Conservation (phyloP, 2,113 vertebrate species). For the Myrmophylax atrothorax region DNA sequence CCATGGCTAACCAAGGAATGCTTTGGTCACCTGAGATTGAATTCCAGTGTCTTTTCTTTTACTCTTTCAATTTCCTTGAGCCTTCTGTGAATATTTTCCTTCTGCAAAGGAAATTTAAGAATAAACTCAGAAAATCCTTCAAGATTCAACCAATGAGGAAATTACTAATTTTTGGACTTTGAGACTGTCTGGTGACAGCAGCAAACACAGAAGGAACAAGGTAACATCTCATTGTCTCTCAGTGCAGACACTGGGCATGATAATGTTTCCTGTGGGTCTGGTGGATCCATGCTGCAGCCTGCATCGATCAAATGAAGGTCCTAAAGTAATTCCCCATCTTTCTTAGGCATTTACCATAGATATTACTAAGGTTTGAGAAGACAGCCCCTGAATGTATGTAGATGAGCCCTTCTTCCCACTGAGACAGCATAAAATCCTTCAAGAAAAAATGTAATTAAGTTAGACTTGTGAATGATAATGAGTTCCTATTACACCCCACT, state of each 20-base stretch:
- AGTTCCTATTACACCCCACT: slow-evolving; percentile 63
- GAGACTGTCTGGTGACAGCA: neutral
- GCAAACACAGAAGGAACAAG: neutral
- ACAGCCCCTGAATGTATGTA: slow-evolving; percentile 1
- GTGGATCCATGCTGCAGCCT: neutral
- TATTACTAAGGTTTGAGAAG: slow-evolving; percentile 20
- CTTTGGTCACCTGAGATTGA: neutral
- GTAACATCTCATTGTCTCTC: neutral
- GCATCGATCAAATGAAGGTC: neutral
- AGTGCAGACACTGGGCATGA: neutral
- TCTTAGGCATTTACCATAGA: slow-evolving; percentile 2
- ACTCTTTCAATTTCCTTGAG: neutral
- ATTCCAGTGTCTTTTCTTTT: neutral
- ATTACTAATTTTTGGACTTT: neutral
- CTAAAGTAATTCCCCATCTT: neutral
- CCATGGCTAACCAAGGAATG: neutral
- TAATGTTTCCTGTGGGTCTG: neutral
- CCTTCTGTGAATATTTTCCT: neutral
- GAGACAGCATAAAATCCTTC: slow-evolving; percentile 43
- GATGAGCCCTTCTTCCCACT: slow-evolving; percentile 25
- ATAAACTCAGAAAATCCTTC: neutral
- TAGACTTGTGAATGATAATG: slow-evolving; percentile 62
- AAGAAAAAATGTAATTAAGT: slow-evolving; percentile 69
- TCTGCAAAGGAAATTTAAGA: neutral
- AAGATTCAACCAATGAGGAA: neutral